phyloP scores from a whole-genome alignment of 2,113 vertebrate species.

The Hippocampus zosterae region DNA sequence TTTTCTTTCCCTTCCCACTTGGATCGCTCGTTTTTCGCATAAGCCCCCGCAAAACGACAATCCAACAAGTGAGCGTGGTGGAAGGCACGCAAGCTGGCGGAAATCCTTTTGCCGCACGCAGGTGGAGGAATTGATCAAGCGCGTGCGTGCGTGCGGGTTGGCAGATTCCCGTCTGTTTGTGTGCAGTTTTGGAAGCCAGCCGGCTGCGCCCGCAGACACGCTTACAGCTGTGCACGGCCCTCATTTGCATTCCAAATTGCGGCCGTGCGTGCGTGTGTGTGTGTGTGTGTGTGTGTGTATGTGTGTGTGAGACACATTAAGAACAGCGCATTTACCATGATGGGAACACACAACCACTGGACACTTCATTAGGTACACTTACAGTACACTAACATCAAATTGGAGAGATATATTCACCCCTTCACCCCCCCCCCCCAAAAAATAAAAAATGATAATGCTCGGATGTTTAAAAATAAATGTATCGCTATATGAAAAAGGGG shows the following conservation, averaged over 20 bases:
- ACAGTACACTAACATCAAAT: background rate
- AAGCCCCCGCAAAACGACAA: background rate
- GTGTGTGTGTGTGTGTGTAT: background rate
- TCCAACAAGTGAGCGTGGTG: background rate
- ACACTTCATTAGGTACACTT: background rate
- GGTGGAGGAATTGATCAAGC: background rate
- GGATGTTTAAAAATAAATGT: no score
- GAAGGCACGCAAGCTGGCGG: background rate
- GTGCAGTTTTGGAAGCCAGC: slow-evolving; percentile 4
- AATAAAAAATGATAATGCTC: no score
- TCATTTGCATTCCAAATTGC: slow-evolving; percentile 3
- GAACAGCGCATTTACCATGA: background rate
- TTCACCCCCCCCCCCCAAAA: no score
- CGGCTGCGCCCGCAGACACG: slow-evolving; percentile 1
- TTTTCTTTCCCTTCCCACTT: background rate
- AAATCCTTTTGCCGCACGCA: no score
- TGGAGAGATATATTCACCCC: no score
- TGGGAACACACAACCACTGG: background rate
- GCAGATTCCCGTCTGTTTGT: slow-evolving; percentile 5
- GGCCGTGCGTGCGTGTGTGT: background rate
- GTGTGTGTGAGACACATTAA: background rate
- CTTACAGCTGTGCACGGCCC: background rate
- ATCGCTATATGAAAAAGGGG: no score
- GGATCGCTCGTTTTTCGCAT: background rate
- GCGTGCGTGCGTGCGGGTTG: background rate